These are phyloP conservation scores for Agrochola lychnidis DNA, from an alignment of 2,888 invertebrate genomes.

Conservation along the genomic window DNA sequence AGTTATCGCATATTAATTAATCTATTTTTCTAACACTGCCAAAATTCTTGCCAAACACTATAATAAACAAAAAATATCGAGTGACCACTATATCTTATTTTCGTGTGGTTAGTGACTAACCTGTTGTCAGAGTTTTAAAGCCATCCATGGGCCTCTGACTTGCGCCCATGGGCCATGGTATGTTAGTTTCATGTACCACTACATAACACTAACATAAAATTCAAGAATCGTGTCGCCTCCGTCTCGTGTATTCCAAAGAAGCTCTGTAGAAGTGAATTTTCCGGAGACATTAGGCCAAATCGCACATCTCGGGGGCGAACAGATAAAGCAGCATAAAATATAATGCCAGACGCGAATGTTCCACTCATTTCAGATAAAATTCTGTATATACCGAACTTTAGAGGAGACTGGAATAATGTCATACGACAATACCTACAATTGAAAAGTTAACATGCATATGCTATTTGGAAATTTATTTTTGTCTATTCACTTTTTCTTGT, in stretches of 20 bases:
- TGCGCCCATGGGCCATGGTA: too few species aligned
- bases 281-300: slow-evolving; percentile 69
- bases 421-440: neutral
- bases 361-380: slow-evolving; percentile 59
- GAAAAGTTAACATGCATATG: neutral
- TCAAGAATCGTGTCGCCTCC: slow-evolving; percentile 25
- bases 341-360: slow-evolving; percentile 63
- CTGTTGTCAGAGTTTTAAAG: too few species aligned
- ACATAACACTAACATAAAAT: neutral
- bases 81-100: too few species aligned
- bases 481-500: neutral
- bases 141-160: too few species aligned
- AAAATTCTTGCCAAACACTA: neutral
- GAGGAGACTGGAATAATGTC: slow-evolving; percentile 5
- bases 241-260: slow-evolving; percentile 11
- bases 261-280: slow-evolving; percentile 63
- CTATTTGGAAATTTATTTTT: neutral
- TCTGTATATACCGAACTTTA: slow-evolving; percentile 28
- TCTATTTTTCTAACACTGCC: too few species aligned
- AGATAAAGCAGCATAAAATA: slow-evolving; percentile 69
- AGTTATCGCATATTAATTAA: too few species aligned
- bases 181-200: neutral
- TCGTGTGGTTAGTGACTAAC: too few species aligned
- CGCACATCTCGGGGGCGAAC: slow-evolving; percentile 64
- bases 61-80: neutral